These are phyloP conservation scores for Girardinichthys multiradiatus DNA, from an alignment of 2,113 vertebrate species.

Conservation along the genomic window DNA sequence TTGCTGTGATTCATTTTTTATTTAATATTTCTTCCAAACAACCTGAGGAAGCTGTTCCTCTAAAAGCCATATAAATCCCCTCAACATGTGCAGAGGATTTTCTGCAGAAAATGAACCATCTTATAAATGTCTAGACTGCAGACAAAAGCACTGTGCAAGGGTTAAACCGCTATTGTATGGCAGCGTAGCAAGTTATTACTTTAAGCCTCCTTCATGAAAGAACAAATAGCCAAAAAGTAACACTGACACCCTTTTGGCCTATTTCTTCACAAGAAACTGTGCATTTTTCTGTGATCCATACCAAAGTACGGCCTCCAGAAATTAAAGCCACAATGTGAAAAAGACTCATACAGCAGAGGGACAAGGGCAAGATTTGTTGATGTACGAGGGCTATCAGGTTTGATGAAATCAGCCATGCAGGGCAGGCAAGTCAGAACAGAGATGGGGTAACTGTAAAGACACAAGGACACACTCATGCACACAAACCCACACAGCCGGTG, in stretches of 20 bases:
- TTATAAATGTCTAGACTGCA: constrained; percentile 13
- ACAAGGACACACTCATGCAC: constrained; percentile 24
- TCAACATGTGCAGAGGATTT: constrained; percentile 28
- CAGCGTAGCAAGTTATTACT: constrained; percentile 43
- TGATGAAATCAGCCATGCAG: constrained; percentile 56
- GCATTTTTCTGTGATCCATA: constrained; percentile 12
- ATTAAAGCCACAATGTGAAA: constrained; percentile 21
- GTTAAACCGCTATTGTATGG: constrained; percentile 46
- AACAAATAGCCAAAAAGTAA: constrained; percentile 25
- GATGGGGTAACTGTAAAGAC: constrained; percentile 46
- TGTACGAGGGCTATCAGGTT: constrained; percentile 36
- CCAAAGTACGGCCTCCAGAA: background rate
- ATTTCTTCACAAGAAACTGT: background rate
- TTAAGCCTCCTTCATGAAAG: constrained; percentile 28
- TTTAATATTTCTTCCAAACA: constrained; percentile 19
- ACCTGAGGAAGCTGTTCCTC: constrained; percentile 1
- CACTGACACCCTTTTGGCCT: constrained; percentile 10
- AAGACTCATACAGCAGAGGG: constrained; percentile 26
- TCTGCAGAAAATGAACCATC: constrained; percentile 14
- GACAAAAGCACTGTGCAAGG: constrained; percentile 30
- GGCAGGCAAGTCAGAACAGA: constrained; percentile 37
- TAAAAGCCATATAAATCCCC: constrained; percentile 21
- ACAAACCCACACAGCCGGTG: background rate
- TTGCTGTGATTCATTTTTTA: background rate
- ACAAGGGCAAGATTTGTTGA: constrained; percentile 34